phyloP scores from a whole-genome alignment of 2,797 vertebrate species.

The Urocyon cinereoargenteus region DNA sequence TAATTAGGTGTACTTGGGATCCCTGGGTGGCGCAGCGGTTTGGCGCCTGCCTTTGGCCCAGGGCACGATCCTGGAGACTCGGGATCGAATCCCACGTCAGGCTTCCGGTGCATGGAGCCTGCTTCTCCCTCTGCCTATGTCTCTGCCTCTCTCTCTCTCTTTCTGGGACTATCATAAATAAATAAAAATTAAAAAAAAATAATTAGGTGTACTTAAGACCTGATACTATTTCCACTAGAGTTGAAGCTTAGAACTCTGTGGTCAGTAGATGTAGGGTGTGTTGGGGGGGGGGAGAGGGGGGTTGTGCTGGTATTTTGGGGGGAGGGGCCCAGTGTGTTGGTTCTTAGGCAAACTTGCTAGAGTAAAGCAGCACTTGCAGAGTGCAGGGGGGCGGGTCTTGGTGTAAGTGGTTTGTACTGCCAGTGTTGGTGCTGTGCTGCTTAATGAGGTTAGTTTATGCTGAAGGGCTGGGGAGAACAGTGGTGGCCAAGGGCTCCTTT shows the following conservation, averaged over 20 bases:
- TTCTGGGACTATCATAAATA: too few relatives aligned
- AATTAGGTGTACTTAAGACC: neutral
- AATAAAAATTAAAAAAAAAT: too few relatives aligned
- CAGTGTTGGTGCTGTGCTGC: neutral
- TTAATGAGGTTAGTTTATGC: neutral
- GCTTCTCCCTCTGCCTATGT: too few relatives aligned
- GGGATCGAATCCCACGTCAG: too few relatives aligned
- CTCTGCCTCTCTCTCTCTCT: too few relatives aligned
- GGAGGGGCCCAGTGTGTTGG: neutral
- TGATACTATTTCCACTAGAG: neutral
- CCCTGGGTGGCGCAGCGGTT: too few relatives aligned
- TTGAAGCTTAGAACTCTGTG: neutral
- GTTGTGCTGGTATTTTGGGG: neutral
- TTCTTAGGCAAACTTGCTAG: neutral
- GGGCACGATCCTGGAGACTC: too few relatives aligned
- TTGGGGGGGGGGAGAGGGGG: neutral
- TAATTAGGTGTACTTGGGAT: neutral
- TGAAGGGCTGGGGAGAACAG: neutral
- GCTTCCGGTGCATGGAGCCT: too few relatives aligned
- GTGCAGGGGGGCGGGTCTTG: neutral
- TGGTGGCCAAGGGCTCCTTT: neutral
- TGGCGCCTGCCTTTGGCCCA: too few relatives aligned
- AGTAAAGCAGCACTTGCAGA: neutral
- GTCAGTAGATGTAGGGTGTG: neutral
- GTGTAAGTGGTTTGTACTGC: neutral